Base-by-base conservation (phyloP, 2,888 invertebrate genomes). In the Harpalus rufipes region DNA sequence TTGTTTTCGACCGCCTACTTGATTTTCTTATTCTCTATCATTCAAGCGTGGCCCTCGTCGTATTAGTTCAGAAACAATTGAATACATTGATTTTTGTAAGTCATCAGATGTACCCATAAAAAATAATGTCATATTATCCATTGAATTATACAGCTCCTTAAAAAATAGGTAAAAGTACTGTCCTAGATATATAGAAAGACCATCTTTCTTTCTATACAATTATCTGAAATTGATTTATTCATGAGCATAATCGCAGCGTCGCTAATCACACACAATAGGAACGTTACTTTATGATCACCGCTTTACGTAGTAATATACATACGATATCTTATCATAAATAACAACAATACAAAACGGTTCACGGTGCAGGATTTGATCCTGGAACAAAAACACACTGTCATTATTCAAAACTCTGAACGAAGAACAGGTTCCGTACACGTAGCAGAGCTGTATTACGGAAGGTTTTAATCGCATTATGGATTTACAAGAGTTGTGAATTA, bases 271-370 rank as follows among this genome's bases (percentile, higher is more conserved):
- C 41, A 68, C 68, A 68, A 68, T 68, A 41, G 68, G 41, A 68
- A 14, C 68, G 32, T 21, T 68, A 41, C 68, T 68, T 68, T 68
- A 68, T 68, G 68, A 39, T 68, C 68, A 68, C 41, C 18, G 68
- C 16, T 68, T 65, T 65, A 65, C 65, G 65, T 10, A 32, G 65
- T 65, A 12, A 68, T 41, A 41, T 41, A 18, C 41, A 14, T 59
- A n/a, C 25, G 68, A 10, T 68, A 76, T 76, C 51, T 76, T 76
- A 76, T 74, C 74, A 74, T 76, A 76, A 76, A 76, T 76, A 51
- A 76, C 76, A 74, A 74, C 76, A 76, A 76, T 76, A 76, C 76
- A 76, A 76, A 76, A 76, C 68, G 68, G 68, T 68, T 68, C 41
- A 68, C 8, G 32, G 68, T 68, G 32, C 41, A 32, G 41, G 39